These are phyloP conservation scores for Crotalus viridis DNA, from an alignment of 2,113 vertebrate genomes.

Conservation along the genomic window DNA sequence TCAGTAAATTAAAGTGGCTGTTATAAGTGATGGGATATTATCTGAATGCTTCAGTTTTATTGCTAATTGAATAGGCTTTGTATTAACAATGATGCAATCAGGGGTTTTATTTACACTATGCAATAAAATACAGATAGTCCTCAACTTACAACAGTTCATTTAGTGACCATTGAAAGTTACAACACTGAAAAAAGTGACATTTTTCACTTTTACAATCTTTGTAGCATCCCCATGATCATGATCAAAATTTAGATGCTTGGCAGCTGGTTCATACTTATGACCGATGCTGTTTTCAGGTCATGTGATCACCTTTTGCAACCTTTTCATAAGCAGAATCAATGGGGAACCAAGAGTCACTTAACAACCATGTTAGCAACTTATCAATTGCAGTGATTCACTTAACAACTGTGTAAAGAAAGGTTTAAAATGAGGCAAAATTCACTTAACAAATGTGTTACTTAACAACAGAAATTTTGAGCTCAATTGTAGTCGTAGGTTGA, in stretches of 20 bases:
- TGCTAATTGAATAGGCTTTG: conserved; percentile 16
- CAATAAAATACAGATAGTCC: not conserved
- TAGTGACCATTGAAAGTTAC: not conserved
- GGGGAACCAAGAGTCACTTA: not conserved
- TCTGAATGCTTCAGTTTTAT: conserved; percentile 3
- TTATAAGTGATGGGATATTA: not conserved
- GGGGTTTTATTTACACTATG: not conserved
- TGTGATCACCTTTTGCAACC: not conserved
- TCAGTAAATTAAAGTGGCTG: not conserved
- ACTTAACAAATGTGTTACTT: not conserved
- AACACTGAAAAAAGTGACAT: not conserved
- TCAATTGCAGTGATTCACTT: not conserved
- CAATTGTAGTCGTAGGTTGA: not conserved
- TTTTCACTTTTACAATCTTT: not conserved
- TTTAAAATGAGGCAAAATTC: not conserved
- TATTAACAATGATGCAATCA: not conserved
- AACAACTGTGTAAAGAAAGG: not conserved
- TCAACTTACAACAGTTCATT: not conserved
- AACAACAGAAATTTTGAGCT: not conserved
- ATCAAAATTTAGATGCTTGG: not conserved
- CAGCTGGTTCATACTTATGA: not conserved
- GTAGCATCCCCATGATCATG: not conserved
- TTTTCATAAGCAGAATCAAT: not conserved
- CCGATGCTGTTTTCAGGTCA: not conserved
- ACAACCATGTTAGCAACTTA: not conserved